Conservation (phyloP, 2,797 vertebrate species). For the Lagorchestes hirsutus region DNA sequence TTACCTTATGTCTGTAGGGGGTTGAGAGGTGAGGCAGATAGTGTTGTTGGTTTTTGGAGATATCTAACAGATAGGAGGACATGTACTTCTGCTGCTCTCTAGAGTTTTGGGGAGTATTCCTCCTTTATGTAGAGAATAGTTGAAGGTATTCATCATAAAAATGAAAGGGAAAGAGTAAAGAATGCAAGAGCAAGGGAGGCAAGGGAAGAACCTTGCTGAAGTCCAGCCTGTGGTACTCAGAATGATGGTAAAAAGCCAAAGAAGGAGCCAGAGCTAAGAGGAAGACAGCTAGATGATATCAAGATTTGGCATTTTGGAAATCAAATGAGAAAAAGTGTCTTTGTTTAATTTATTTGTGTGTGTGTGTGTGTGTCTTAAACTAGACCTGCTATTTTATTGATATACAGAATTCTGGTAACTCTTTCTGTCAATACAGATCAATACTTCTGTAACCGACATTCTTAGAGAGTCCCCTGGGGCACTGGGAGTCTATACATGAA, state of each 20-base stretch:
- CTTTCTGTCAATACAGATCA: neutral
- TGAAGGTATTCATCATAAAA: neutral
- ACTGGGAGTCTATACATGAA: neutral
- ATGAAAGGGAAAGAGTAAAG: neutral
- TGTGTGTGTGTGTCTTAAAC: neutral
- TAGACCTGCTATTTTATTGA: neutral
- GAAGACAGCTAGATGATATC: neutral
- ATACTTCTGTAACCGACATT: neutral
- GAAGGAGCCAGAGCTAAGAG: neutral
- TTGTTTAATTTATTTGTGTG: neutral
- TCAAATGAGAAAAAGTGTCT: neutral
- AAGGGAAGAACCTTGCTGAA: neutral
- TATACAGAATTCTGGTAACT: neutral
- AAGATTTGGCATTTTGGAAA: neutral
- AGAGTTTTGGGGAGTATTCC: neutral
- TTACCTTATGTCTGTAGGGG: too few relatives aligned
- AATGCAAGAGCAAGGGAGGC: neutral
- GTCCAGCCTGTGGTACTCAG: neutral
- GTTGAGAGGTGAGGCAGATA: too few relatives aligned
- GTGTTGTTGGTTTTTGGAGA: too few relatives aligned
- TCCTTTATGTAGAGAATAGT: neutral
- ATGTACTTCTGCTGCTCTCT: neutral
- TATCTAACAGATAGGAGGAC: neutral
- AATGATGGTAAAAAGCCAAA: neutral
- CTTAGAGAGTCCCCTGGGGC: neutral